These are phyloP conservation scores for Cephus spinipes DNA, from an alignment of 2,888 invertebrate genomes.

Conservation along the genomic window DNA sequence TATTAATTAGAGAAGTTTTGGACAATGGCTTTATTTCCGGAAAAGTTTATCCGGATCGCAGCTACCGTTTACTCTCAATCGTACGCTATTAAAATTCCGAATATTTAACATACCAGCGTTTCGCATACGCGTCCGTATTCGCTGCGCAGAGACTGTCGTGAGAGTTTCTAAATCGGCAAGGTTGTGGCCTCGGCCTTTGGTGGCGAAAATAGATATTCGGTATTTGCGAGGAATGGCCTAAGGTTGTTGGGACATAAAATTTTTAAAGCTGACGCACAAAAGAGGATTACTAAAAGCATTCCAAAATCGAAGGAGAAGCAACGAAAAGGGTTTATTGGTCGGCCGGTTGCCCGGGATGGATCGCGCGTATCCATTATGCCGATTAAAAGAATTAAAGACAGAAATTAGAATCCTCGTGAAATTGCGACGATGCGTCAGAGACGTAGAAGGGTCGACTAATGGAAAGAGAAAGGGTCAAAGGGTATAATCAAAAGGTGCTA, in stretches of 20 bases:
- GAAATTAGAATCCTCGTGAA: neutral
- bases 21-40: constrained; percentile 30
- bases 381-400: neutral
- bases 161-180: neutral
- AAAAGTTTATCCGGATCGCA: neutral
- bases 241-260: neutral
- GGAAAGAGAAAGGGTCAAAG: neutral
- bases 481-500: neutral
- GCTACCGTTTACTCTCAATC: neutral
- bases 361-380: neutral
- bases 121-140: too few species aligned
- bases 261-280: neutral
- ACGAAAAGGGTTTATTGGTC: neutral
- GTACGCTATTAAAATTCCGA: neutral
- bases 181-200: too few species aligned
- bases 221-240: neutral
- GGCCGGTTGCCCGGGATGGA: neutral
- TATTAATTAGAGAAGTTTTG: constrained; percentile 38
- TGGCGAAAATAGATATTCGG: neutral
- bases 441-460: neutral
- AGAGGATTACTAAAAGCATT: constrained; percentile 14
- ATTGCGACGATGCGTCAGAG: too few species aligned
- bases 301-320: constrained; percentile 7
- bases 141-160: neutral
- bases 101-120: neutral